A percentile compares a stretch with the other conserved stretches of the same genome.
Conservation (phyloP, 2,797 vertebrate genomes). For the Urosaurus nigricauda region DNA sequence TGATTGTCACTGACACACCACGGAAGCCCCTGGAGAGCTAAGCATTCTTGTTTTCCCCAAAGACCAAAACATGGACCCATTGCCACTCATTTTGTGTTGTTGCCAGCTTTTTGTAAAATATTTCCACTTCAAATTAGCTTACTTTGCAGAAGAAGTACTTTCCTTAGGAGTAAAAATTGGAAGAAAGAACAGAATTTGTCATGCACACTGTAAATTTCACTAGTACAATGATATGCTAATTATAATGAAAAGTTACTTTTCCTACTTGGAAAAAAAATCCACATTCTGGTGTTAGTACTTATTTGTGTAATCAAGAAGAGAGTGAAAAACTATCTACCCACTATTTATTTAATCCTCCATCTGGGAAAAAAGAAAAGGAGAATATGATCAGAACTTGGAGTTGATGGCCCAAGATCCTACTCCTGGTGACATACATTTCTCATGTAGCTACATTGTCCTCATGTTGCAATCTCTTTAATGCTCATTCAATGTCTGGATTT, state of each 20-base stretch:
- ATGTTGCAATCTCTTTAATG: no score
- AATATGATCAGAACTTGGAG: no score
- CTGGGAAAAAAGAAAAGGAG: no score
- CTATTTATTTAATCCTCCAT: no score
- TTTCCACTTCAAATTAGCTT: neutral
- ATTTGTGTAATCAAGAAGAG: no score
- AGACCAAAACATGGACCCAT: slow-evolving; percentile 1
- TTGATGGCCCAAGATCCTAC: no score
- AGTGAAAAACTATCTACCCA: no score
- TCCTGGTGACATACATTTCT: no score
- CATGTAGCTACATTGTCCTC: no score
- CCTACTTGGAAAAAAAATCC: no score
- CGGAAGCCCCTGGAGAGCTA: neutral
- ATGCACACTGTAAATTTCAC: neutral
- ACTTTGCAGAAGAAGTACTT: neutral
- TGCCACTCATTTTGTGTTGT: neutral
- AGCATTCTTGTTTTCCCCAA: neutral
- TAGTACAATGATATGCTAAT: neutral
- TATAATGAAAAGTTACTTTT: neutral
- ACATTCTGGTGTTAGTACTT: no score
- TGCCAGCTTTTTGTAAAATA: neutral
- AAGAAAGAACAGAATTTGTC: neutral
- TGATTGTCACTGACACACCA: neutral
- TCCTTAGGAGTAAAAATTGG: neutral
- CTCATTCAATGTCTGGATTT: no score